Conservation (phyloP, 2,113 vertebrate species). For the Chamaea fasciata region DNA sequence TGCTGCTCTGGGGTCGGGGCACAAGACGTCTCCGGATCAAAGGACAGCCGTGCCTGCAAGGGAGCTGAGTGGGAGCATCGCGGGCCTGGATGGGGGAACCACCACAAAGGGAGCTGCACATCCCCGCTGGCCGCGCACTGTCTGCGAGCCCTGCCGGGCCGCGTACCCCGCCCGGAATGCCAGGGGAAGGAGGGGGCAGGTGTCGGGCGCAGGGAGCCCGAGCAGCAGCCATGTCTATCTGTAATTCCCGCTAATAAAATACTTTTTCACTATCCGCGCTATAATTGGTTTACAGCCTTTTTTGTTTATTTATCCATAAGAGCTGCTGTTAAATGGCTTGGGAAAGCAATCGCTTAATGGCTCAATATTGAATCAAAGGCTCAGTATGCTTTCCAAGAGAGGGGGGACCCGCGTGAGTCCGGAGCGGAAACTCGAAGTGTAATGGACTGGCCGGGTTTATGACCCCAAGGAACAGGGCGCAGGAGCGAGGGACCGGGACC, state of each 20-base stretch:
- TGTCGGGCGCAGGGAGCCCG: not conserved
- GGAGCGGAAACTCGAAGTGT: constrained; percentile 59
- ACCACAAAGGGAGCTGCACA: fast-evolving
- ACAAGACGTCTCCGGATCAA: not conserved
- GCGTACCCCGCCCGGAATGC: not conserved
- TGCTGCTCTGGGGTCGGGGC: not conserved
- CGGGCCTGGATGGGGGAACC: fast-evolving
- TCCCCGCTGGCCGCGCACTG: fast-evolving
- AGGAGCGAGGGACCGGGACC: not conserved
- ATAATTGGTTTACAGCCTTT: constrained; percentile 90
- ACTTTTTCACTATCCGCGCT: constrained; percentile 81
- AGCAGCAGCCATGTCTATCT: constrained; percentile 39
- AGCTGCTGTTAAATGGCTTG: constrained; percentile 90
- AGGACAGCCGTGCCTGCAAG: not conserved
- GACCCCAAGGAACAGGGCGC: not conserved
- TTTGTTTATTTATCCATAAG: constrained; percentile 88
- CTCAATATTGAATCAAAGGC: constrained; percentile 74
- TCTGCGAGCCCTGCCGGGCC: not conserved
- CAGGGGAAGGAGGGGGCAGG: not conserved
- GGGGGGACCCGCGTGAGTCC: not conserved
- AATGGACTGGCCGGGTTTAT: constrained; percentile 62
- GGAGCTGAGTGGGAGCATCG: not conserved
- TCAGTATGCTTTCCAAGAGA: constrained; percentile 18
- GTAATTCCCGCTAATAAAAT: constrained; percentile 85
- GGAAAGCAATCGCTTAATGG: constrained; percentile 86